Evolutionary conservation across 1,140 invertebrate species (phyloP).

Genomic region (Drosophila aff.): DNA sequence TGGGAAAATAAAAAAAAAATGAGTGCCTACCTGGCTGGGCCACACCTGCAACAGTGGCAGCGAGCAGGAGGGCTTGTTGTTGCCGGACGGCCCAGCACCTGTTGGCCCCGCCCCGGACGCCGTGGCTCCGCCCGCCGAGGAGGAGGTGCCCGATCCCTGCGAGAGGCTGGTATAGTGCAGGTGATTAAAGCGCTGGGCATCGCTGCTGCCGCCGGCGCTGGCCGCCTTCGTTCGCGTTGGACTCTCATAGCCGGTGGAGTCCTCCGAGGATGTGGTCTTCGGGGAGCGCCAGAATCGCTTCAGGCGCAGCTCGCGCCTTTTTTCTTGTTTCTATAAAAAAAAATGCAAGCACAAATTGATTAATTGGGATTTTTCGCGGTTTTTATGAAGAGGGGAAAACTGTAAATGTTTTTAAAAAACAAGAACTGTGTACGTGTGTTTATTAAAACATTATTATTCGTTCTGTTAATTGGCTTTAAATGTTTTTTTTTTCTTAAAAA

Average conservation of each 20-base stretch:
- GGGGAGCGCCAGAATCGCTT: slow-evolving; percentile 86
- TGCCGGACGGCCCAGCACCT: slow-evolving; percentile 39
- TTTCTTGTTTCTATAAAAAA: slow-evolving; percentile 85
- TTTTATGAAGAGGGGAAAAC: not conserved
- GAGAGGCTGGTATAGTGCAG: slow-evolving; percentile 82
- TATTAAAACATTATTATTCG: not conserved
- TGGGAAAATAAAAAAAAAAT: not conserved
- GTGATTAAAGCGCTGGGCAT: slow-evolving; percentile 82
- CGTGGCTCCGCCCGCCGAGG: slow-evolving; percentile 40
- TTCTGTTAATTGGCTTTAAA: not conserved
- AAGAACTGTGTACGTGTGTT: not conserved
- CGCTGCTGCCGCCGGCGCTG: slow-evolving; percentile 51
- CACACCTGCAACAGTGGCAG: slow-evolving; percentile 89
- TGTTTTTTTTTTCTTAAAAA: not conserved
- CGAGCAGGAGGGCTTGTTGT: slow-evolving; percentile 86
- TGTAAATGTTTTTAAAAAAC: slow-evolving; percentile 1
- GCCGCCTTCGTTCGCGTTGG: slow-evolving; percentile 77
- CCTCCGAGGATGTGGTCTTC: slow-evolving; percentile 84
- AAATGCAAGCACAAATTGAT: slow-evolving; percentile 18
- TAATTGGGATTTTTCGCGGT: slow-evolving; percentile 15
- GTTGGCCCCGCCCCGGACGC: slow-evolving; percentile 33
- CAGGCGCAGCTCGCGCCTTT: slow-evolving; percentile 85
- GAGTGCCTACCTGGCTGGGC: slow-evolving; percentile 86
- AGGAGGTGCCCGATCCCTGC: slow-evolving; percentile 72
- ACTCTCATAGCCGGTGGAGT: slow-evolving; percentile 84